Conservation (phyloP, 2,797 vertebrate species). For the Tolypeutes matacus region DNA sequence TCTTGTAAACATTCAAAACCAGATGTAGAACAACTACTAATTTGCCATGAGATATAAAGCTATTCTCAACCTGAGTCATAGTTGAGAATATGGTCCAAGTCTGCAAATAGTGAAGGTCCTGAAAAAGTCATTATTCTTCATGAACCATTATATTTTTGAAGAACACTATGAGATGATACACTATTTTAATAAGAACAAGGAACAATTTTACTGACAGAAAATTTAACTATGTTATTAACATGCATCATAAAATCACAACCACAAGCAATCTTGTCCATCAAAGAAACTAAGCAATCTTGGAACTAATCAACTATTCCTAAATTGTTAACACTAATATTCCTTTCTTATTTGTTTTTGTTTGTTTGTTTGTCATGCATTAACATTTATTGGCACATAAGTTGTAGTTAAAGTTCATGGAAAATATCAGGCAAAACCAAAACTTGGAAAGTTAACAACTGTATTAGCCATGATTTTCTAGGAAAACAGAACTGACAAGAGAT, state of each 20-base stretch:
- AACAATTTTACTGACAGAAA: not conserved
- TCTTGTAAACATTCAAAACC: conserved; percentile 16
- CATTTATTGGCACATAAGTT: not conserved
- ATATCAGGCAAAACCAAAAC: conserved; percentile 30
- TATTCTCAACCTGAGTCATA: not conserved
- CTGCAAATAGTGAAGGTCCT: not conserved
- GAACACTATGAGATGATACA: not conserved
- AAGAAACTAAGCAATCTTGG: not conserved
- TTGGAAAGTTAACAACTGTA: not conserved
- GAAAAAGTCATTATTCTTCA: conserved; percentile 43
- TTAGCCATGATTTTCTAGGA: too few species aligned
- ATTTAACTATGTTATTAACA: not conserved
- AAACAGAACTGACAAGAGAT: too few species aligned
- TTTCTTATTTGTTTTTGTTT: not conserved
- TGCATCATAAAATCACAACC: not conserved
- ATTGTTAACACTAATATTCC: conserved; percentile 42
- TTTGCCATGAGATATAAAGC: not conserved
- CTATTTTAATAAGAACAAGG: not conserved
- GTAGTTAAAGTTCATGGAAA: not conserved
- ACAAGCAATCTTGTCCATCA: not conserved
- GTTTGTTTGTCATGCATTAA: not conserved
- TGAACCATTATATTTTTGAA: not conserved
- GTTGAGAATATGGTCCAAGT: not conserved
- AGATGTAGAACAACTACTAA: not conserved
- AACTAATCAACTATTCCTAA: conserved; percentile 36